Conservation (phyloP, 2,113 vertebrate species). For the Rhodinocichla rosea region DNA sequence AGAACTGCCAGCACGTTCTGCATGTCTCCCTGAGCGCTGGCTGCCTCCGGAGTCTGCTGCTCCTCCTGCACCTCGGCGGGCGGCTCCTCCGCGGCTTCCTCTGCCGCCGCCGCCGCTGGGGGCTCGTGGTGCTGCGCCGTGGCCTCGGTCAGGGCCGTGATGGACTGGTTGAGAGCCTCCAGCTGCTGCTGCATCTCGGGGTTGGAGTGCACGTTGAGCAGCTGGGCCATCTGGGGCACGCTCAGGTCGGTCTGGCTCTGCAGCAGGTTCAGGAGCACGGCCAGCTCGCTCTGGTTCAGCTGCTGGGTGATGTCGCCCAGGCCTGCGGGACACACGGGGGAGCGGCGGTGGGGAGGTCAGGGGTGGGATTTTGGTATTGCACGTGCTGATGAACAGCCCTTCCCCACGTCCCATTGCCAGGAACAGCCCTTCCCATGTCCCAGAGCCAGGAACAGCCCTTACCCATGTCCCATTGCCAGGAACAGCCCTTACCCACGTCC, state of each 20-base stretch:
- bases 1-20: conserved; percentile 91
- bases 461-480: rapidly evolving
- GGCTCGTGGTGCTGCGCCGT: conserved; percentile 77
- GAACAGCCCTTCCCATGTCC: rapidly evolving
- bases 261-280: conserved; percentile 92
- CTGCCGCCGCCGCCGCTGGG: conserved; percentile 53
- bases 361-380: rapidly evolving
- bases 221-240: conserved; percentile 91
- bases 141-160: conserved; percentile 85
- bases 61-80: conserved; percentile 72
- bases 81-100: conserved; percentile 69
- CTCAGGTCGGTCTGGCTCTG: conserved; percentile 95
- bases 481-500: rapidly evolving
- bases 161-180: conserved; percentile 87
- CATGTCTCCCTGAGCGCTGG: conserved; percentile 86
- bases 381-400: rapidly evolving
- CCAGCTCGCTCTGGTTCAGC: conserved; percentile 94
- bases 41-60: conserved; percentile 70
- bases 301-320: conserved; percentile 92
- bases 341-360: background rate
- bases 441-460: rapidly evolving
- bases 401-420: rapidly evolving
- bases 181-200: conserved; percentile 88
- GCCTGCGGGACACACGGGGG: conserved; percentile 64
- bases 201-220: conserved; percentile 88